phyloP scores from a whole-genome alignment of 2,888 invertebrate genomes.

The Nycteola revayana region DNA sequence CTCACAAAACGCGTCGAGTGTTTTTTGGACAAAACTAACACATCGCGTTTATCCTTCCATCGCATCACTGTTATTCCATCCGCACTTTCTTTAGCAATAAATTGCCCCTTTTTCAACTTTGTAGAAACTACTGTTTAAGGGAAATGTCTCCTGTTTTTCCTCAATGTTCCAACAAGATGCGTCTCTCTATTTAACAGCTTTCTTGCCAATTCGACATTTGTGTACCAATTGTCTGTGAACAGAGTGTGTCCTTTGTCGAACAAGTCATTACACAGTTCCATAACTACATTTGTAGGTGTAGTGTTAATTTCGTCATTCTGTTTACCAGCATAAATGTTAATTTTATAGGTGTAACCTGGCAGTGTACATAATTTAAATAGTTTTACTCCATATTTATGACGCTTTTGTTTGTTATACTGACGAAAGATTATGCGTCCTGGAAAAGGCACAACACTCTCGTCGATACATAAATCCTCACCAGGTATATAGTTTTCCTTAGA shows the following conservation, averaged over 20 bases:
- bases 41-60: conserved; percentile 17
- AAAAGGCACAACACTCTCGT: conserved; percentile 13
- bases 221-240: conserved; percentile 17
- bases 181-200: conserved; percentile 11
- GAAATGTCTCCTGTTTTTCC: conserved; percentile 15
- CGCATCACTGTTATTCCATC: conserved; percentile 12
- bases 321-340: no score
- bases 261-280: conserved; percentile 7
- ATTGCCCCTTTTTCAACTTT: conserved; percentile 18
- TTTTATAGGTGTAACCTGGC: conserved; percentile 14
- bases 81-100: conserved; percentile 8
- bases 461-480: conserved; percentile 7
- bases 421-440: conserved; percentile 9
- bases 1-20: conserved; percentile 10
- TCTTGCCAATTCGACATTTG: conserved; percentile 11
- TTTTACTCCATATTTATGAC: conserved; percentile 10
- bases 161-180: conserved; percentile 16
- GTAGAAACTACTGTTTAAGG: conserved; percentile 14
- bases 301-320: conserved; percentile 5
- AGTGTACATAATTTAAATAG: conserved; percentile 14
- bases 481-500: conserved; percentile 1
- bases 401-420: conserved; percentile 12
- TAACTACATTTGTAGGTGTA: conserved; percentile 5
- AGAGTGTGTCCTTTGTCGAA: conserved; percentile 8
- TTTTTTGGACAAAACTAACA: conserved; percentile 16